A percentile compares a stretch with the other conserved stretches of the same genome.
phyloP scores from a whole-genome alignment of 1,140 invertebrate genomes.

The Bombus confusus region DNA sequence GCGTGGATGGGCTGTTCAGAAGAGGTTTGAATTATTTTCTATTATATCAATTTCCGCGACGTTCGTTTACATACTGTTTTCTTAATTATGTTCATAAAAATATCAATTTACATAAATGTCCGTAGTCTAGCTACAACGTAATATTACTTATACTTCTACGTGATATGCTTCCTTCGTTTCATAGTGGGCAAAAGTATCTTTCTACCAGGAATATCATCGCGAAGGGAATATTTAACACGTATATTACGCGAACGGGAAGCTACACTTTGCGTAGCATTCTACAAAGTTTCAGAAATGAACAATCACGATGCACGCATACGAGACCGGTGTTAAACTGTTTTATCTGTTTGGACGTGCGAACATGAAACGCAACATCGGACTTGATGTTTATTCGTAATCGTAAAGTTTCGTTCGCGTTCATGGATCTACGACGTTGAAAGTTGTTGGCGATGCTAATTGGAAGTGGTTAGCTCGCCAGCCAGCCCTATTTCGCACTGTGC shows the following conservation, averaged over 20 bases:
- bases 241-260: neutral
- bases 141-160: neutral
- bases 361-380: neutral
- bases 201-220: neutral
- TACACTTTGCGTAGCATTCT: neutral
- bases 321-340: neutral
- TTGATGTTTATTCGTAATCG: slow-evolving; percentile 45
- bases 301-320: too few relatives aligned
- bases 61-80: too few relatives aligned
- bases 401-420: slow-evolving; percentile 45
- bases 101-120: neutral
- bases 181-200: neutral
- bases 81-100: neutral
- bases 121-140: too few relatives aligned
- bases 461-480: slow-evolving; percentile 60
- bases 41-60: neutral
- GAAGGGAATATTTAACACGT: neutral
- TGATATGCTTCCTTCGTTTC: neutral
- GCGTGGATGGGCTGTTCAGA: neutral
- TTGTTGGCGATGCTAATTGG: slow-evolving; percentile 68
- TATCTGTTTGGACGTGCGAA: neutral
- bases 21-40: neutral
- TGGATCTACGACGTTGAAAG: slow-evolving; percentile 21
- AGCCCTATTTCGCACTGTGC: slow-evolving; percentile 34
- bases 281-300: neutral